Base-by-base conservation (phyloP, 2,113 vertebrate species). In the Setophaga kirtlandii region DNA sequence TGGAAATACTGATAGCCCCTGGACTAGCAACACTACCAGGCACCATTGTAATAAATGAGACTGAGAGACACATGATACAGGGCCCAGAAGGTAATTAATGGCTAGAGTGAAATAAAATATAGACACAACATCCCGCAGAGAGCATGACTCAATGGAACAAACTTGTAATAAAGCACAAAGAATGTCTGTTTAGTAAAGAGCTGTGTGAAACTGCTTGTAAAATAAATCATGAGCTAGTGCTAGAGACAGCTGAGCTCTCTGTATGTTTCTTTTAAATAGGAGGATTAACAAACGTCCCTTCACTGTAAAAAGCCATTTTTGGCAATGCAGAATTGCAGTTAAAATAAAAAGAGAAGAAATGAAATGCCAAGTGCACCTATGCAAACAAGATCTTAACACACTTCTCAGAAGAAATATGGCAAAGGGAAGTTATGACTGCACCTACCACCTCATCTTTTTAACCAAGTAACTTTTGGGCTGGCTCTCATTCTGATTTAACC, bases 61-160 rank as follows among this genome's bases (percentile, higher is more conserved):
- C 93, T 69, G 90, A 90, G 71, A 74, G 83, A 97, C 97, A 97
- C 97, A 95, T 80, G 96, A 97, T 97, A 91, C 94, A 97, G 97
- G 85, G 96, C 79, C 95, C 97, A 97, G 93, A 77, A 98, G 95
- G 97, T 98, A 98, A 98, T 98, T 98, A 98, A 98, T 98, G 82
- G 84, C 96, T 93, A 14, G 86, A 95, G 87, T 85, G 85, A 97
- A 98, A 95, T 97, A 97, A 98, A 98, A 98, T 96, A 97, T 77
- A 97, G 96, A 96, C 74, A n/a, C 83, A 96, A 88, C 47, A 53
- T 91, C 92, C 97, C 80, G 62, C 88, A 55, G 98, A 97, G 98
- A 97, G 94, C 60, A 96, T 98, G 98, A 98, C 60, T 98, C 97
- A 98, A 97, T 98, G 97, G 97, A 97, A 97, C 83, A 97, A 98